These are phyloP conservation scores for Caenorhabditis inopinata DNA, from an alignment of 1,140 invertebrate genomes.

Conservation along the genomic window DNA sequence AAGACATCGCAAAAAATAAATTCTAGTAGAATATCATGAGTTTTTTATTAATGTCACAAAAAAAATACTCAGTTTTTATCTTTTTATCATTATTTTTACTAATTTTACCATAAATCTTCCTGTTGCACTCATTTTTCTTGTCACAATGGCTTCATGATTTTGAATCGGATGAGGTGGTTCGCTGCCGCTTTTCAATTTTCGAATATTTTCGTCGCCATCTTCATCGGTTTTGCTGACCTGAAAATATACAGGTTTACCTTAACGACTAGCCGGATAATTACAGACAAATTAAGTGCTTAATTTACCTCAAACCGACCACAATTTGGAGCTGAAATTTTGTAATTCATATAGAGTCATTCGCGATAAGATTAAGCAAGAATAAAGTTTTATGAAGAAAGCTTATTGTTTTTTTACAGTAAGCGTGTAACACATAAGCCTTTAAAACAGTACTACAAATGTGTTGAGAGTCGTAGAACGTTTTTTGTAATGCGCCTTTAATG, in stretches of 20 bases:
- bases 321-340: too few relatives aligned
- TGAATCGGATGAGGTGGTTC: not conserved
- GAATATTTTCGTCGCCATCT: not conserved
- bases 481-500: not conserved
- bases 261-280: not conserved
- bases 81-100: too few relatives aligned
- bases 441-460: too few relatives aligned
- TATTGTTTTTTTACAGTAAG: not conserved
- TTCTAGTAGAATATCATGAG: too few relatives aligned
- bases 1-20: too few relatives aligned
- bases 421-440: too few relatives aligned
- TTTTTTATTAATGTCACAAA: too few relatives aligned
- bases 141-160: not conserved
- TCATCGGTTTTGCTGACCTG: constrained; percentile 24
- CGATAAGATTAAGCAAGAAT: too few relatives aligned
- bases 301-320: not conserved
- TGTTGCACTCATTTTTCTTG: constrained; percentile 16
- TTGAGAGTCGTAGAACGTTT: too few relatives aligned
- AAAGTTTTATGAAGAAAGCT: not conserved
- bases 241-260: not conserved
- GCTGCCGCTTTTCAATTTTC: constrained; percentile 10
- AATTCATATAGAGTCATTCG: too few relatives aligned
- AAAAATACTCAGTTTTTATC: too few relatives aligned
- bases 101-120: not conserved
- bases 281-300: too few relatives aligned